phyloP scores from a whole-genome alignment of 2,797 vertebrate species.

The Protosalanx chinensis region DNA sequence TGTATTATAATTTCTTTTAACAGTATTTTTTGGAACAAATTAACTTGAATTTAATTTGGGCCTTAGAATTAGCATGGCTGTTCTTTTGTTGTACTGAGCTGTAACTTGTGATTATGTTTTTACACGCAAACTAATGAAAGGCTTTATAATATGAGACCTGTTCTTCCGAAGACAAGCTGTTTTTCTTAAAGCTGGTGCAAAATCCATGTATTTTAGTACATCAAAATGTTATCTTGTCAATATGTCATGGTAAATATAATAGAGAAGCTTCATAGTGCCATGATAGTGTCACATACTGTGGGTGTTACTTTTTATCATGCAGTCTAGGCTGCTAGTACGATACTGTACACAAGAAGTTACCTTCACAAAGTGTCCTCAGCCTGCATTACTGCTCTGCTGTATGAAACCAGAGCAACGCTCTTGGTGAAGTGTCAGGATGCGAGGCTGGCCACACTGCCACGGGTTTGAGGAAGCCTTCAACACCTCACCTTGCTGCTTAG shows the following conservation, averaged over 20 bases:
- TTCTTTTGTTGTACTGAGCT: not conserved
- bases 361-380: not conserved
- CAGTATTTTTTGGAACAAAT: not conserved
- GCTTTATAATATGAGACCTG: not conserved
- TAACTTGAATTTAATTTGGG: not conserved
- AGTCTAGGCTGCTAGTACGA: constrained; percentile 14
- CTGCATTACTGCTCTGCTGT: not conserved
- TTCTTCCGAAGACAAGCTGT: not conserved
- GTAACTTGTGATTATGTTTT: not conserved
- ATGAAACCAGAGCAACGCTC: not conserved
- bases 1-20: not conserved
- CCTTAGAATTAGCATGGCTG: not conserved
- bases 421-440: not conserved
- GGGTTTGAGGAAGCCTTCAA: constrained; percentile 23
- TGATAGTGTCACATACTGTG: constrained; percentile 31
- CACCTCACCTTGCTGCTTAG: constrained; percentile 1
- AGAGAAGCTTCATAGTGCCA: not conserved
- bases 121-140: not conserved
- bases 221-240: not conserved
- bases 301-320: constrained; percentile 21
- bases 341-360: not conserved
- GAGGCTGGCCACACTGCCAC: constrained; percentile 14
- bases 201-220: too few relatives aligned
- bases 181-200: too few relatives aligned
- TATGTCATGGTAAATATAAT: not conserved